These are phyloP conservation scores for Spondyliosoma cantharus DNA, from an alignment of 2,797 vertebrate genomes.

Conservation along the genomic window DNA sequence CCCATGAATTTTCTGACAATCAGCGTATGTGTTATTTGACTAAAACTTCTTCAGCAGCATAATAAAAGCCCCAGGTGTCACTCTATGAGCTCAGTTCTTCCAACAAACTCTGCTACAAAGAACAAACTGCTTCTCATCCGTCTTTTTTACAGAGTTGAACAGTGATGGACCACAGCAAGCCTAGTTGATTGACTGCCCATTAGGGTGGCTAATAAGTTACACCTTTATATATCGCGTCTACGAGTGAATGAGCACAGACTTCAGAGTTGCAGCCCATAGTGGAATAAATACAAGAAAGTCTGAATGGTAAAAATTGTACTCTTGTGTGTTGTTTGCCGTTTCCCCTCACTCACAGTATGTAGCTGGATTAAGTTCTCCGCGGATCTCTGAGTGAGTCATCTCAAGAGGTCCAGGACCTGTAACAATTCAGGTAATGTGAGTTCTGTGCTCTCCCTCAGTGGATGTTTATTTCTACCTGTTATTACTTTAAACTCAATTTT, in stretches of 20 bases:
- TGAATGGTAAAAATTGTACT: background rate
- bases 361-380: background rate
- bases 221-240: background rate
- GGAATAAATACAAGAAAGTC: background rate
- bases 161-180: background rate
- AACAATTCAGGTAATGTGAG: conserved; percentile 21
- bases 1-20: background rate
- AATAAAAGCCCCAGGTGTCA: background rate
- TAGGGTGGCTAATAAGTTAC: background rate
- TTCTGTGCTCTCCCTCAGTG: background rate
- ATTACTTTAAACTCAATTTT: conserved; percentile 1
- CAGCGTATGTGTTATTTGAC: background rate
- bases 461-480: background rate
- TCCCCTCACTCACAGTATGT: background rate
- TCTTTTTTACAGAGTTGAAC: background rate
- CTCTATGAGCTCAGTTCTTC: background rate
- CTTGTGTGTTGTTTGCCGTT: conserved; percentile 1
- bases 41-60: background rate
- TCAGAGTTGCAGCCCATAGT: background rate
- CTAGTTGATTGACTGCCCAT: background rate
- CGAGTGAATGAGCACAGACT: background rate
- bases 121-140: background rate
- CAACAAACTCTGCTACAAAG: background rate
- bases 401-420: conserved; percentile 13
- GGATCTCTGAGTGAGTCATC: conserved; percentile 19